Evolutionary conservation across 2,113 vertebrate species (phyloP).

Genomic region (Ictalurus punctatus): DNA sequence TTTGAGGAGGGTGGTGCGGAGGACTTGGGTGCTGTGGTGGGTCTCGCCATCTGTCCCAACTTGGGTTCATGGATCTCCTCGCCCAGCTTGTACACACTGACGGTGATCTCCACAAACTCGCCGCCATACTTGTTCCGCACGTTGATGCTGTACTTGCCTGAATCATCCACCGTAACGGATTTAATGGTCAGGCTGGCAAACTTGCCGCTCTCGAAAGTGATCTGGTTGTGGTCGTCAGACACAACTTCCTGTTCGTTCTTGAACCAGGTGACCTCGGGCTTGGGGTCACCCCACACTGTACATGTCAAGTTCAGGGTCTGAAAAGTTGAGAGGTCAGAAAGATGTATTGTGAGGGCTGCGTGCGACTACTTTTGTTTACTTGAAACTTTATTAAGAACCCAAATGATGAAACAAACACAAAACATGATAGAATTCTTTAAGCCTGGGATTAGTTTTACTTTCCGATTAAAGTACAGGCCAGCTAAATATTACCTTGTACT

Average conservation of each 20-base stretch:
- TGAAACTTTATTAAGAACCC: background rate
- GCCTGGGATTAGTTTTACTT: background rate
- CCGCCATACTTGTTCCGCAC: slow-evolving; percentile 96
- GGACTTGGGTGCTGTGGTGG: slow-evolving; percentile 49
- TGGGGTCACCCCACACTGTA: slow-evolving; percentile 93
- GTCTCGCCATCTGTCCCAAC: slow-evolving; percentile 74
- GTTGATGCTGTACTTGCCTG: slow-evolving; percentile 94
- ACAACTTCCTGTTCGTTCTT: slow-evolving; percentile 90
- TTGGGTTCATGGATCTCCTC: slow-evolving; percentile 84
- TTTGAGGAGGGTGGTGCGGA: slow-evolving; percentile 45
- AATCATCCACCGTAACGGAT: slow-evolving; percentile 87
- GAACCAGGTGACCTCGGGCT: slow-evolving; percentile 92
- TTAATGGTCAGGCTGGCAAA: slow-evolving; percentile 87
- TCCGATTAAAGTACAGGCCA: background rate
- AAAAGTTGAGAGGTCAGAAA: slow-evolving; percentile 25
- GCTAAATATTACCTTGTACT: slow-evolving; percentile 84
- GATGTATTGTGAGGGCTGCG: background rate
- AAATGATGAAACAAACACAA: background rate
- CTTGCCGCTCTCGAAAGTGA: slow-evolving; percentile 86
- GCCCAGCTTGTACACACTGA: slow-evolving; percentile 93
- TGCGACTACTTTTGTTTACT: background rate
- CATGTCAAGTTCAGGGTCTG: slow-evolving; percentile 95
- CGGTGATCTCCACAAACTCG: slow-evolving; percentile 94
- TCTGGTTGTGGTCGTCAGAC: slow-evolving; percentile 77
- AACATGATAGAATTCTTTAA: background rate